Base-by-base conservation (phyloP, 2,797 vertebrate genomes). In the Chaunax sp. region DNA sequence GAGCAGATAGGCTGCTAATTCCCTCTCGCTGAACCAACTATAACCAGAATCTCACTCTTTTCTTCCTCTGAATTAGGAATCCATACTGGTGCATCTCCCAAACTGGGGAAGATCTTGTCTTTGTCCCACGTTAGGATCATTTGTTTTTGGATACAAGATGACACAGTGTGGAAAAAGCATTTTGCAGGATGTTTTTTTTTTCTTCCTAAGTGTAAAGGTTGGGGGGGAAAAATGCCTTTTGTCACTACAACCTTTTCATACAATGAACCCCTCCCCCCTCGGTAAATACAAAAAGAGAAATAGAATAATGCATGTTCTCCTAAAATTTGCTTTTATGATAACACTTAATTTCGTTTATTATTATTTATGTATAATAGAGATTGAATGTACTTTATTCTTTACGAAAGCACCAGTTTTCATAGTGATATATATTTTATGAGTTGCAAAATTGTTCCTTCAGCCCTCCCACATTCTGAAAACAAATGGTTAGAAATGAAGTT, bases 371-470 rank as follows among this genome's bases (percentile, higher is more conserved):
- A 95, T 95, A 94, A 95, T 95, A 96, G 93, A 95, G 93, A 94
- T 87, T 93, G 93, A 95, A 93, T 91, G 94, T 95, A 95, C 90
- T 96, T 95, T 94, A 94, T 93, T 94, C 89, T 93, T 93, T 94
- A 95, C 20, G 94, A 95, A 96, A 97, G 95, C 96, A 96, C 95
- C 95, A 95, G 95, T 95, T 95, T 87, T 95, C 87, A 92, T 93
- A 89, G 80, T 89, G 92, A 93, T 93, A 94, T 93, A 93, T 81
- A 94, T 92, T 92, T 92, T 90, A 91, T 84, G 92, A 92, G 93
- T 94, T 93, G 92, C 90, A 93, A 94, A 93, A 92, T 88, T 88
- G 93, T 94, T 95, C 93, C 94, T 95, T 95, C 95, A 95, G 95
- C 95, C 95, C 94, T 95, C 95, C 93, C 94, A 91, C 91, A 90